Evolutionary conservation across 2,113 vertebrate genomes (phyloP).

Genomic region (Collichthys lucidus): DNA sequence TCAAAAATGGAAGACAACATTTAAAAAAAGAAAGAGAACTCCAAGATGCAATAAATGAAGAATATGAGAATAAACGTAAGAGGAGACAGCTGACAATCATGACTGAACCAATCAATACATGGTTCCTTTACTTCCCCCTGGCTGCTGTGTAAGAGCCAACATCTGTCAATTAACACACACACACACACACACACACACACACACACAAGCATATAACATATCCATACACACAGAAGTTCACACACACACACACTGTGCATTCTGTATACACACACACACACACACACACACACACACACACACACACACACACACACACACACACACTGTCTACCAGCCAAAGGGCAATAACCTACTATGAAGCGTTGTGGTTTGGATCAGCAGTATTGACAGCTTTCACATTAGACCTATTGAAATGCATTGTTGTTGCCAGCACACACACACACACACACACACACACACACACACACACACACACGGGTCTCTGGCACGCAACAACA

Average conservation of each 20-base stretch:
- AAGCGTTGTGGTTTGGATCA: conserved; percentile 80
- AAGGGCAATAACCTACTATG: conserved; percentile 76
- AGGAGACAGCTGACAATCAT: conserved; percentile 49
- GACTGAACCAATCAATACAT: conserved; percentile 49
- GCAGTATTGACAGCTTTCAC: conserved; percentile 83
- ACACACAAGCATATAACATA: conserved; percentile 16
- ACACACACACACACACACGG: background rate
- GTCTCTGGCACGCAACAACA: conserved; percentile 61
- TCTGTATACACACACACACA: background rate
- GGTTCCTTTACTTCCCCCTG: conserved; percentile 49
- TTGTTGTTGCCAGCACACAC: conserved; percentile 66
- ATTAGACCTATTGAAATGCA: conserved; percentile 83
- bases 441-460: conserved; percentile 30
- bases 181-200: conserved; percentile 22
- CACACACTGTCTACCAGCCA: conserved; percentile 52
- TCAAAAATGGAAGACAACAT: background rate
- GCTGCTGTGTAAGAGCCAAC: conserved; percentile 49
- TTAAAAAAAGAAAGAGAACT: background rate
- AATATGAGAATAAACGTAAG: conserved; percentile 26
- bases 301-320: conserved; percentile 37
- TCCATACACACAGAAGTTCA: conserved; percentile 28
- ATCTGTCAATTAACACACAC: conserved; percentile 68
- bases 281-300: conserved; percentile 17
- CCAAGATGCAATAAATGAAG: background rate
- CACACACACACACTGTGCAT: conserved; percentile 9